These are phyloP conservation scores for Muscina levida DNA, from an alignment of 2,888 invertebrate genomes.

Conservation along the genomic window DNA sequence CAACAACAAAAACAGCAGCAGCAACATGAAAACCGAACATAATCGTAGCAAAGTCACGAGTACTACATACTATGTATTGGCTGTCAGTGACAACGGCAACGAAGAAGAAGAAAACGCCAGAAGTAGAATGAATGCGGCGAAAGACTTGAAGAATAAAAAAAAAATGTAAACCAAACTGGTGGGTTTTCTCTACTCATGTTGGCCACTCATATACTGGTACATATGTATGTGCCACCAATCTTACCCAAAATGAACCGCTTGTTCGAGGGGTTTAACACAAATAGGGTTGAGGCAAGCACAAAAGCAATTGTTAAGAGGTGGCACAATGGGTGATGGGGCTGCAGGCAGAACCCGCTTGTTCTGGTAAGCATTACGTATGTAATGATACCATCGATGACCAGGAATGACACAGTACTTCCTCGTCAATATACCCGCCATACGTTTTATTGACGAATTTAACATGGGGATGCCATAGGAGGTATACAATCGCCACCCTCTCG, in stretches of 20 bases:
- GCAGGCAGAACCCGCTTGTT: too few relatives aligned
- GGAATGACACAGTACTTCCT: too few relatives aligned
- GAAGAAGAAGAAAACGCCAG: slow-evolving; percentile 23
- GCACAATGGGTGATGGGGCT: too few relatives aligned
- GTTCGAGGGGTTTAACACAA: slow-evolving; percentile 34
- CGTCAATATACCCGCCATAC: too few relatives aligned
- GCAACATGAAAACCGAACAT: slow-evolving; percentile 39
- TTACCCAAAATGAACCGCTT: neutral
- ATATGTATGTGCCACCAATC: slow-evolving; percentile 6
- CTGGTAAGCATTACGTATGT: too few relatives aligned
- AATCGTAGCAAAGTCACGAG: slow-evolving; percentile 52
- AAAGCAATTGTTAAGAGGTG: slow-evolving; percentile 22
- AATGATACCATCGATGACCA: too few relatives aligned
- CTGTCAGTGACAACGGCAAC: slow-evolving; percentile 4
- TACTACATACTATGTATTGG: slow-evolving; percentile 6
- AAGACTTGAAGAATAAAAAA: neutral
- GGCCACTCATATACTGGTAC: too few relatives aligned
- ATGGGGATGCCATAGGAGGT: too few relatives aligned
- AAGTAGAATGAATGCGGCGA: neutral
- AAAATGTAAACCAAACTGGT: slow-evolving; percentile 9
- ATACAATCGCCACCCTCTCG: too few relatives aligned
- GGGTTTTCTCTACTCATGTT: slow-evolving; percentile 27
- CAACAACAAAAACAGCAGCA: slow-evolving; percentile 25
- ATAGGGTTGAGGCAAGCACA: slow-evolving; percentile 54
- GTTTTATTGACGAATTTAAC: too few relatives aligned